Conservation (phyloP, 2,113 vertebrate species). For the Terrapene triunguis region DNA sequence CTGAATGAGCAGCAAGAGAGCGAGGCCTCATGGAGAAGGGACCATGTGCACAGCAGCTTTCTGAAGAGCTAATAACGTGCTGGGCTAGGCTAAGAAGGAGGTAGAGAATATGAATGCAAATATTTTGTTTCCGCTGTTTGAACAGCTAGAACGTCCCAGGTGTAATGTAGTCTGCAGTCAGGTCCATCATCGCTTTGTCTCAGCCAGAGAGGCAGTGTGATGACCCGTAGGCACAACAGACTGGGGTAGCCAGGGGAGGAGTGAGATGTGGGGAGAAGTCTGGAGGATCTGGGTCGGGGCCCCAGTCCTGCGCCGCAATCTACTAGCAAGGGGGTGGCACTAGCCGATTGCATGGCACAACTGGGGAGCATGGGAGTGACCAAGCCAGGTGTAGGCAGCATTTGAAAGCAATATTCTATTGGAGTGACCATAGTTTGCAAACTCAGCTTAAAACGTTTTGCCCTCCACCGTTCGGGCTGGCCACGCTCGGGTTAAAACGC, state of each 20-base stretch:
- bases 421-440: background rate
- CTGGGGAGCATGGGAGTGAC: background rate
- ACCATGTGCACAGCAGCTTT: fast-evolving
- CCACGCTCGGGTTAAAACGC: background rate
- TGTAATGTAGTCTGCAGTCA: background rate
- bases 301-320: background rate
- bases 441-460: background rate
- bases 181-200: background rate
- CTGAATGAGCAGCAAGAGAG: background rate
- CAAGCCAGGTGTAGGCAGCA: background rate
- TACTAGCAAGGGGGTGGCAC: too few species aligned
- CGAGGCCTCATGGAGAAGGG: background rate
- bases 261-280: background rate
- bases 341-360: background rate
- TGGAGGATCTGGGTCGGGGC: background rate
- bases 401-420: background rate
- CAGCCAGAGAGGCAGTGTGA: background rate
- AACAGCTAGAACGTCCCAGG: background rate
- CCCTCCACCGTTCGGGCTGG: background rate
- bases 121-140: background rate
- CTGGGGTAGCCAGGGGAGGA: background rate
- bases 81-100: background rate
- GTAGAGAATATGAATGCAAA: background rate
- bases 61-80: background rate
- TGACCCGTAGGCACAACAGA: background rate